These are phyloP conservation scores for Nerophis ophidion DNA, from an alignment of 2,113 vertebrate genomes.

Conservation along the genomic window DNA sequence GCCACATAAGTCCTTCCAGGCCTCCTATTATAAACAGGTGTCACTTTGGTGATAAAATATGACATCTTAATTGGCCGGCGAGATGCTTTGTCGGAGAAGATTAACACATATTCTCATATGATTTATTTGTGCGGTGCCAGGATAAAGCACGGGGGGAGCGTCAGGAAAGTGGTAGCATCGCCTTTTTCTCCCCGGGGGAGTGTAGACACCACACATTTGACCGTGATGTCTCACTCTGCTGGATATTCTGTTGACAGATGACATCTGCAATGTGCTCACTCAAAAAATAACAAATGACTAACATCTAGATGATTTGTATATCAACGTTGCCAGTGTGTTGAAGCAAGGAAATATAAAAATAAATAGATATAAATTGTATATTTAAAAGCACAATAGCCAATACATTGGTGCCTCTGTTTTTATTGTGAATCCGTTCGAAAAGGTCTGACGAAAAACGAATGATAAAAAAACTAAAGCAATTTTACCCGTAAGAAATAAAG, in stretches of 20 bases:
- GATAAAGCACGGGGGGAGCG: conserved; percentile 44
- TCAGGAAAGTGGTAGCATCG: conserved; percentile 43
- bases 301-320: background rate
- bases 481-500: no score
- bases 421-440: no score
- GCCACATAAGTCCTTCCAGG: conserved; percentile 64
- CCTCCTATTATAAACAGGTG: conserved; percentile 74
- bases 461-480: no score
- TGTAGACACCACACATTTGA: conserved; percentile 30
- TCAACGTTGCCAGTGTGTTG: background rate
- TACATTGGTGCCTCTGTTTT: no score
- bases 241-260: conserved; percentile 25
- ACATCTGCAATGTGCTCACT: conserved; percentile 6
- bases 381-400: no score
- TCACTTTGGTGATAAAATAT: conserved; percentile 73
- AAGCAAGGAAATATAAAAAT: background rate
- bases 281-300: background rate
- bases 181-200: conserved; percentile 20
- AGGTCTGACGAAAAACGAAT: no score
- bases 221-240: conserved; percentile 41
- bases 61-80: conserved; percentile 70
- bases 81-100: conserved; percentile 66
- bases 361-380: no score
- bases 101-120: conserved; percentile 69
- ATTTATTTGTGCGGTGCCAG: conserved; percentile 69